Conservation (phyloP, 2,113 vertebrate species). For the Mirounga angustirostris region DNA sequence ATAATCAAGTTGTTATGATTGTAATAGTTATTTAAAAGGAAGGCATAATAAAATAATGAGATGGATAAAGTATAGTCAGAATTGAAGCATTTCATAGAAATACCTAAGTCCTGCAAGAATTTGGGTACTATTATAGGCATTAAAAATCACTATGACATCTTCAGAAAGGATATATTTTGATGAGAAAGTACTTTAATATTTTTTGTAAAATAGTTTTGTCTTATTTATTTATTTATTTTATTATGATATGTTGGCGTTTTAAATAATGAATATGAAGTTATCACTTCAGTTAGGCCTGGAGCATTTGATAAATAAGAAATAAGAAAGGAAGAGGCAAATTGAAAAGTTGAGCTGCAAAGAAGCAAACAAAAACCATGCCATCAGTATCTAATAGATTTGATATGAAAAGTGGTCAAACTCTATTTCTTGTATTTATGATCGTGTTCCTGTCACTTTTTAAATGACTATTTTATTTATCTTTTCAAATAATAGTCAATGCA, state of each 20-base stretch:
- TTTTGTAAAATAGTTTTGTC: neutral
- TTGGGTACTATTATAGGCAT: neutral
- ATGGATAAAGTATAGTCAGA: neutral
- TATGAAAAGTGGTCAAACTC: neutral
- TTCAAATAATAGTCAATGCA: neutral
- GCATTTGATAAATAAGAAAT: neutral
- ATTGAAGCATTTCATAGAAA: neutral
- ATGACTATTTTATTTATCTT: neutral
- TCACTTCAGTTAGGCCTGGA: neutral
- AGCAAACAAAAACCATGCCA: neutral
- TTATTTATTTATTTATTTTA: too few relatives aligned
- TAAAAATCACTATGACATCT: neutral
- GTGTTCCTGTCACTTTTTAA: neutral
- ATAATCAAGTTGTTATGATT: neutral
- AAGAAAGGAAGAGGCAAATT: neutral
- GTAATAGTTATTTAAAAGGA: neutral
- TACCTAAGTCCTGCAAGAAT: neutral
- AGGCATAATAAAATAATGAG: neutral
- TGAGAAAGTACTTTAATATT: neutral
- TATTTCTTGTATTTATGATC: neutral
- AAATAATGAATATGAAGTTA: neutral
- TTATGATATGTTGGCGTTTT: neutral
- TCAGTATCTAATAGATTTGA: neutral
- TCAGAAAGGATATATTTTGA: neutral
- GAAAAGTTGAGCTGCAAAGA: neutral